Conservation (phyloP, 92 coral and sea anemone species). For the Porites rus region DNA sequence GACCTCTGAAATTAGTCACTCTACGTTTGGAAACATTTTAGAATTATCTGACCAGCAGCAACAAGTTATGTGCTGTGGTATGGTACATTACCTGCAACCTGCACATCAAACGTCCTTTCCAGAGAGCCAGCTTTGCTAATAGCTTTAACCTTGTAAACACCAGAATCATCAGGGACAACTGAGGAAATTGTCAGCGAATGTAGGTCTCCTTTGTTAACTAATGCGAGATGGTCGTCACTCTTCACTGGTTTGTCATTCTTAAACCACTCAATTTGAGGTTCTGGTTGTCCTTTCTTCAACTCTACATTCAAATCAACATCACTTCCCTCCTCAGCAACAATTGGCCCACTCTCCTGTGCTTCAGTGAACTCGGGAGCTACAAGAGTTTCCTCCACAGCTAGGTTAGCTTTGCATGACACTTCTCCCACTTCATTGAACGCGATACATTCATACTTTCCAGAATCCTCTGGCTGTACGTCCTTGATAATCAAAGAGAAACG, state of each 20-base stretch:
- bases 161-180: constrained; percentile 75
- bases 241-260: constrained; percentile 76
- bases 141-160: constrained; percentile 91
- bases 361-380: constrained; percentile 70
- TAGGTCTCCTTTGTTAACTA: constrained; percentile 61
- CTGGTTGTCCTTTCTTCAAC: constrained; percentile 85
- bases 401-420: constrained; percentile 55
- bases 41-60: no score
- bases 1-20: no score
- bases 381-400: constrained; percentile 64
- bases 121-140: constrained; percentile 87
- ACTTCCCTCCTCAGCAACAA: constrained; percentile 79
- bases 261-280: constrained; percentile 91
- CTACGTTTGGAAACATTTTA: no score
- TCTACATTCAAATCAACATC: constrained; percentile 73
- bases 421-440: constrained; percentile 77
- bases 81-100: constrained; percentile 74
- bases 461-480: constrained; percentile 69
- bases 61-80: neutral
- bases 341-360: constrained; percentile 66
- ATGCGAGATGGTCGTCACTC: constrained; percentile 64
- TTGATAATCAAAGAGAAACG: constrained; percentile 85
- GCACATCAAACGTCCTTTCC: constrained; percentile 79
- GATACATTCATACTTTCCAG: constrained; percentile 81
- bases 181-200: constrained; percentile 67